Percentiles rank a stretch among this genome's conserved stretches.
Conservation (phyloP, 2,888 invertebrate species). For the Lasioglossum vierecki region DNA sequence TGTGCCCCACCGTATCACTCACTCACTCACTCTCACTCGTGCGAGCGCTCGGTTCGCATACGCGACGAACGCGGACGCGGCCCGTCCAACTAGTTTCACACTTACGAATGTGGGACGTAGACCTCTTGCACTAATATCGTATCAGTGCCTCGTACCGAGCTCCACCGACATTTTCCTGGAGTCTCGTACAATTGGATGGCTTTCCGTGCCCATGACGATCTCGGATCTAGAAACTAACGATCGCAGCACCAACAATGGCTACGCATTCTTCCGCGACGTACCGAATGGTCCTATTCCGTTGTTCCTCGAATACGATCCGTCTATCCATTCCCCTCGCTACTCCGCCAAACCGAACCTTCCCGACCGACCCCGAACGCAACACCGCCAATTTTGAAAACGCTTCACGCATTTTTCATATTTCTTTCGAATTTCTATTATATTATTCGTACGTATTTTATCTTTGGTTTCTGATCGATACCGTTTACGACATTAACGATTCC, state of each 20-base stretch:
- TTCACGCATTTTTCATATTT: constrained; percentile 19
- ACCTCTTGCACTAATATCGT: constrained; percentile 72
- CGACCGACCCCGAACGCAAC: constrained; percentile 43
- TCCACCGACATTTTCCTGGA: constrained; percentile 83
- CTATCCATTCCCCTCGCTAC: constrained; percentile 50
- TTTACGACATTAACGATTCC: background rate
- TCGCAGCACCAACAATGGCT: constrained; percentile 84
- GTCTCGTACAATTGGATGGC: constrained; percentile 84
- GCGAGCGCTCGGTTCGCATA: constrained; percentile 74
- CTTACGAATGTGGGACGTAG: constrained; percentile 56
- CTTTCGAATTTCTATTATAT: background rate
- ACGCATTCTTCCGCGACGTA: constrained; percentile 83
- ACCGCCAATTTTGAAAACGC: constrained; percentile 63
- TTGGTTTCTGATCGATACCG: background rate
- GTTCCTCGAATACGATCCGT: constrained; percentile 71
- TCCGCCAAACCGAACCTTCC: constrained; percentile 31
- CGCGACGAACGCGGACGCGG: constrained; percentile 72
- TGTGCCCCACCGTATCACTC: constrained; percentile 77
- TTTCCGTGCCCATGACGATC: constrained; percentile 85
- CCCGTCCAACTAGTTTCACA: constrained; percentile 63
- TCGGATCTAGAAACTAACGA: constrained; percentile 83
- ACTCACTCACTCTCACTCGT: constrained; percentile 78
- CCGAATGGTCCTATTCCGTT: constrained; percentile 80
- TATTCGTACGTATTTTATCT: background rate
- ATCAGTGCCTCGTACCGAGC: constrained; percentile 84